phyloP scores from a whole-genome alignment of 1,140 invertebrate species.

The Cheumatopsyche charites region DNA sequence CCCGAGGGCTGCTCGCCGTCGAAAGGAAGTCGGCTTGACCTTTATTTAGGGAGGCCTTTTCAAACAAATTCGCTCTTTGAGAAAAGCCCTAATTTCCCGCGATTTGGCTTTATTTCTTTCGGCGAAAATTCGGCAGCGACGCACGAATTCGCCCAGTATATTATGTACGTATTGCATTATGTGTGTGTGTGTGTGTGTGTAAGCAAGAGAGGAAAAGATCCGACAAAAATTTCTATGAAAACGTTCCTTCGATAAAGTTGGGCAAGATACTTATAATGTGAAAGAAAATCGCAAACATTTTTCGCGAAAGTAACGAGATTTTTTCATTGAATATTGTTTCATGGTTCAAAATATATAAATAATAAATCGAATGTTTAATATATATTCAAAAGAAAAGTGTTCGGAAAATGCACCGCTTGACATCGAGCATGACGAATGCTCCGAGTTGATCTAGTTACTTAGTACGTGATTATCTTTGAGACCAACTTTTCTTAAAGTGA shows the following conservation, averaged over 20 bases:
- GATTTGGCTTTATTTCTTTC: not conserved
- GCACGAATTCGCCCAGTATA: too few relatives aligned
- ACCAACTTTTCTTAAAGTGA: not conserved
- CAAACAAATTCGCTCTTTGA: conserved; percentile 14
- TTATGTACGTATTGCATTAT: too few relatives aligned
- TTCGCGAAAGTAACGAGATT: too few relatives aligned
- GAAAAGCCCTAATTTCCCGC: conserved; percentile 4
- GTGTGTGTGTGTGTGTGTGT: not conserved
- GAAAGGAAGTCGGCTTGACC: conserved; percentile 35
- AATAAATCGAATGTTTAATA: too few relatives aligned
- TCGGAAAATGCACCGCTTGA: not conserved
- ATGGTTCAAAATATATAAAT: too few relatives aligned
- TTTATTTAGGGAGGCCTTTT: conserved; percentile 7
- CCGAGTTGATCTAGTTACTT: not conserved
- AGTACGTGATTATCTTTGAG: not conserved
- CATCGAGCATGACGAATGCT: not conserved
- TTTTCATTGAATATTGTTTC: too few relatives aligned
- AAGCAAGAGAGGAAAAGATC: not conserved
- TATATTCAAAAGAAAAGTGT: not conserved
- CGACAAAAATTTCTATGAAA: too few relatives aligned
- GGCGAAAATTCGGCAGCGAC: too few relatives aligned
- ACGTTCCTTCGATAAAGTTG: too few relatives aligned
- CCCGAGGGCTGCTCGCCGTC: conserved; percentile 4
- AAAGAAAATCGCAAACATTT: too few relatives aligned
- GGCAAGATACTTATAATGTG: too few relatives aligned